phyloP scores from a whole-genome alignment of 2,888 invertebrate genomes.

The Molanna angustata region DNA sequence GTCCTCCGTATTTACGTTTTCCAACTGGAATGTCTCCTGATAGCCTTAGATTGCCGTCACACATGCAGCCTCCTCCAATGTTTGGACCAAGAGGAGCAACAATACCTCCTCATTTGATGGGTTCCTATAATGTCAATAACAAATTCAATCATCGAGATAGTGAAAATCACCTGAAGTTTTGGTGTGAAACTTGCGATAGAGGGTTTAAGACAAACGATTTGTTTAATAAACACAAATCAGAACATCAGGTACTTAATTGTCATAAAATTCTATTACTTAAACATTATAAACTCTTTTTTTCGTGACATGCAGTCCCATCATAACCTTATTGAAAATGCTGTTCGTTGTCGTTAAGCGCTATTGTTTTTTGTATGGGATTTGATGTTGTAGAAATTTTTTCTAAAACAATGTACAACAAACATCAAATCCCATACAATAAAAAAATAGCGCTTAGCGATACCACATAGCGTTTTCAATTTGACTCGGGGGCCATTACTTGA shows the following conservation, averaged over 20 bases:
- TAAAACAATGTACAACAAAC: too few relatives aligned
- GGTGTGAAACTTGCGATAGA: conserved; percentile 81
- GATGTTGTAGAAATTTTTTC: too few relatives aligned
- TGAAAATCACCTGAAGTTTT: conserved; percentile 41
- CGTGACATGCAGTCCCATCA: too few relatives aligned
- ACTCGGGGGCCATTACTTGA: too few relatives aligned
- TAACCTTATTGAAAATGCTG: too few relatives aligned
- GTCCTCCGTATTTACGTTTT: conserved; percentile 16
- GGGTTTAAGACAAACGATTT: conserved; percentile 61
- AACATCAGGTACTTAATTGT: conserved; percentile 58
- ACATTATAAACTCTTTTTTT: too few relatives aligned
- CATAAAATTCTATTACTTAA: neutral
- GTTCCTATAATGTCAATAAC: conserved; percentile 4
- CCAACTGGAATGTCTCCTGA: conserved; percentile 37
- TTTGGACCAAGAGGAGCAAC: conserved; percentile 43
- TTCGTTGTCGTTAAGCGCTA: too few relatives aligned
- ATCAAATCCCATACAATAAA: too few relatives aligned
- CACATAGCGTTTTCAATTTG: too few relatives aligned
- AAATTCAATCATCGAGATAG: neutral
- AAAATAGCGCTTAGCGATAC: too few relatives aligned
- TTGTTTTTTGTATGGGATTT: too few relatives aligned
- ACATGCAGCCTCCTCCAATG: conserved; percentile 44
- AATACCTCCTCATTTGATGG: conserved; percentile 39
- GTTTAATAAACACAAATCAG: conserved; percentile 64
- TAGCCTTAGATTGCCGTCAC: conserved; percentile 41